A percentile compares a stretch with the other conserved stretches of the same genome.
phyloP scores from a whole-genome alignment of 23 tunicate genomes.

The Phallusia fumigata region DNA sequence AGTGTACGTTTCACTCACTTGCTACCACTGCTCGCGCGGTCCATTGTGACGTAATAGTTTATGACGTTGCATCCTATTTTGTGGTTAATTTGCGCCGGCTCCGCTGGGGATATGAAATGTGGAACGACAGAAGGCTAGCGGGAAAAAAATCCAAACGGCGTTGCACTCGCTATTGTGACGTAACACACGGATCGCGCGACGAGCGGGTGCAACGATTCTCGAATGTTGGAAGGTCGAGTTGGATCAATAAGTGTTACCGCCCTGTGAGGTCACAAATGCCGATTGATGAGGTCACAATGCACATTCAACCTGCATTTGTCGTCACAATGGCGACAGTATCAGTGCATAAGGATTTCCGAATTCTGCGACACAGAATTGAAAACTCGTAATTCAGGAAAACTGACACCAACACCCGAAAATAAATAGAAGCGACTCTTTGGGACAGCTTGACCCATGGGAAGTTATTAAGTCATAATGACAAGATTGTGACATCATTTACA shows the following conservation, averaged over 20 bases:
- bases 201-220: neutral
- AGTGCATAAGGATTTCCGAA: constrained; percentile 4
- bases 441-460: no score
- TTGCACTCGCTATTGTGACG: constrained; percentile 6
- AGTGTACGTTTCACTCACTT: neutral
- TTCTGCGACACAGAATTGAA: neutral
- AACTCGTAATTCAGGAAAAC: no score
- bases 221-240: constrained; percentile 7
- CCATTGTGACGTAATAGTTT: constrained; percentile 2
- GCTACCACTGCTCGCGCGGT: neutral
- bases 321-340: neutral
- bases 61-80: constrained; percentile 13
- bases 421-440: no score
- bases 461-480: no score
- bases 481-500: no score
- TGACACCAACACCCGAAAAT: no score
- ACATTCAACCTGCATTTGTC: neutral
- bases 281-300: constrained; percentile 11
- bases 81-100: constrained; percentile 12
- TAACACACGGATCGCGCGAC: neutral
- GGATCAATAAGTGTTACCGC: neutral
- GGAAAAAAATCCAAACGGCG: neutral
- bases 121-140: constrained; percentile 7
- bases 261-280: constrained; percentile 2
- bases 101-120: constrained; percentile 4